Percentiles rank a stretch among this genome's conserved stretches.
phyloP scores from a whole-genome alignment of 2,113 vertebrate species.

The Rhadina sibilatrix region DNA sequence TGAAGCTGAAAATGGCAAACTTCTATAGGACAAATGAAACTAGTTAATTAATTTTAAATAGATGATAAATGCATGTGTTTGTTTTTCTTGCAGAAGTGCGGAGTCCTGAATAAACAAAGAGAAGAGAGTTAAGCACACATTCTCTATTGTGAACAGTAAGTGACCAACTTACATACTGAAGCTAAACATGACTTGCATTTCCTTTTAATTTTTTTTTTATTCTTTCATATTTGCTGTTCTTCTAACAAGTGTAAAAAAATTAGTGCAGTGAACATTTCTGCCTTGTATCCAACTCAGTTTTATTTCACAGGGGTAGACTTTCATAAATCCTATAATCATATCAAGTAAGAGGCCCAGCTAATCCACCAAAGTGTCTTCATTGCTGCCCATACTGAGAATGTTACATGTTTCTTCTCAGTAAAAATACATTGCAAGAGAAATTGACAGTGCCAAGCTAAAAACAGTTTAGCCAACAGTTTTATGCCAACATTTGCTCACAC shows the following conservation, averaged over 20 bases:
- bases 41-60: background rate
- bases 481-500: background rate
- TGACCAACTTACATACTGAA: background rate
- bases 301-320: conserved; percentile 44
- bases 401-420: background rate
- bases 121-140: conserved; percentile 19
- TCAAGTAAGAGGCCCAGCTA: conserved; percentile 56
- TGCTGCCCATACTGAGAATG: background rate
- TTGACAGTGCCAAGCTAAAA: background rate
- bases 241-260: conserved; percentile 5
- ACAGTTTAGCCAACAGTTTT: too few species aligned
- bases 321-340: conserved; percentile 65
- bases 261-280: background rate
- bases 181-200: background rate
- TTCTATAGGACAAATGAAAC: background rate
- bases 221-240: background rate
- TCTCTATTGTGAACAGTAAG: conserved; percentile 68
- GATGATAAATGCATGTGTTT: background rate
- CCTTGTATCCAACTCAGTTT: conserved; percentile 36
- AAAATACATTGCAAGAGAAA: background rate
- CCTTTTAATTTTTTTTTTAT: background rate
- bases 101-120: conserved; percentile 50
- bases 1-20: background rate
- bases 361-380: conserved; percentile 24
- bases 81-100: conserved; percentile 62